A percentile compares a stretch with the other conserved stretches of the same genome.
Conservation (phyloP, 2,113 vertebrate species). For the Eupsittula cactorum region DNA sequence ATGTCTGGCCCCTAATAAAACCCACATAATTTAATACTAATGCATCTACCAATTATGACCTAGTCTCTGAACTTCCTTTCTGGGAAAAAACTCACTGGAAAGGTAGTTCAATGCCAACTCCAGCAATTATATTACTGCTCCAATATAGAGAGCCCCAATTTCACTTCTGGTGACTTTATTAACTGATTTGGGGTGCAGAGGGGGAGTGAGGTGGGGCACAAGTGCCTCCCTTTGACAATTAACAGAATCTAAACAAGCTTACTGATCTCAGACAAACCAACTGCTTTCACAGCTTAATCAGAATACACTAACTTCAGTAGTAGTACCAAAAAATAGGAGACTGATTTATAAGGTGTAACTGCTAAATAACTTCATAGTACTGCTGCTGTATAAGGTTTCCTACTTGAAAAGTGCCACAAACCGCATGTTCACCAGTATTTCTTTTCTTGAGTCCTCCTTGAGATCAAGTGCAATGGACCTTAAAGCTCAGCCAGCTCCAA, state of each 20-base stretch:
- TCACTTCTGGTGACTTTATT: neutral
- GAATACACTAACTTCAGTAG: neutral
- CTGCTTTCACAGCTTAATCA: neutral
- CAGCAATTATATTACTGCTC: neutral
- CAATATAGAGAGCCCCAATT: neutral
- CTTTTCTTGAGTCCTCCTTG: neutral
- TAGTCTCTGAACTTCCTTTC: conserved; percentile 63
- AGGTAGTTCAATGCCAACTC: conserved; percentile 39
- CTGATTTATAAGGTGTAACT: neutral
- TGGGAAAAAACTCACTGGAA: conserved; percentile 59
- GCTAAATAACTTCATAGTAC: neutral
- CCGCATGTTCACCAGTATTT: neutral
- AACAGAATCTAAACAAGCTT: conserved; percentile 2
- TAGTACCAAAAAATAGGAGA: neutral
- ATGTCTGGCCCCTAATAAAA: conserved; percentile 70
- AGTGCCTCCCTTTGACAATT: neutral
- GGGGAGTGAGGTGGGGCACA: neutral
- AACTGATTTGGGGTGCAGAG: neutral
- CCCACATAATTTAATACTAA: conserved; percentile 71
- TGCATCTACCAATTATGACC: conserved; percentile 67
- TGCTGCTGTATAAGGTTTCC: neutral
- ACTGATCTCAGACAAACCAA: neutral
- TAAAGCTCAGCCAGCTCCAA: too few species aligned
- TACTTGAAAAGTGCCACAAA: neutral
- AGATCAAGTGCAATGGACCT: neutral